A percentile compares a stretch with the other conserved stretches of the same genome.
These are phyloP conservation scores for Chaetorhynchus papuensis DNA, from an alignment of 2,113 vertebrate species.

Conservation along the genomic window DNA sequence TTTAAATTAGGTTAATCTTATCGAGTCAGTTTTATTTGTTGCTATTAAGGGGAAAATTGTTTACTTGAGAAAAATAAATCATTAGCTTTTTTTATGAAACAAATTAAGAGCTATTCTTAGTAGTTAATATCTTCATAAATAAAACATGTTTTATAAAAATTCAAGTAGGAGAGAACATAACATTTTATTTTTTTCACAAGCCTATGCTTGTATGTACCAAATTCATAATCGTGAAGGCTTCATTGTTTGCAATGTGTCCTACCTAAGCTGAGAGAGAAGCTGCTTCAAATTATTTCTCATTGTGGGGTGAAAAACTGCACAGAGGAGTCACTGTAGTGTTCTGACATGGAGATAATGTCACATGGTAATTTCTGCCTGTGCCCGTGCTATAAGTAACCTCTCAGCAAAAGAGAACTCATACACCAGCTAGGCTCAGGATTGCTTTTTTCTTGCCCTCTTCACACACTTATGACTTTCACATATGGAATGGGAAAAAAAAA, in stretches of 20 bases:
- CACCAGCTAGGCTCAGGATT: neutral
- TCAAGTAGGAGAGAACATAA: neutral
- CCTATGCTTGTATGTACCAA: neutral
- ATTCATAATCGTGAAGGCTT: neutral
- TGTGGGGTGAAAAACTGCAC: neutral
- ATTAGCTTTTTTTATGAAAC: neutral
- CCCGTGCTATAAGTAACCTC: neutral
- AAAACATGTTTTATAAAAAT: neutral
- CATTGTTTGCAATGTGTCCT: neutral
- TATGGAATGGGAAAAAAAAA: neutral
- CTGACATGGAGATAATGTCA: neutral
- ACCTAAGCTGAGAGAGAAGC: neutral
- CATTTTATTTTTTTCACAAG: neutral
- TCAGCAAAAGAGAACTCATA: neutral
- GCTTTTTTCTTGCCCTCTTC: neutral
- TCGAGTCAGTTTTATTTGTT: neutral
- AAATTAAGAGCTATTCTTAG: neutral
- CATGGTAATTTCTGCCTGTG: neutral
- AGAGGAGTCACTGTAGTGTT: neutral
- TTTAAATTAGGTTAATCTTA: neutral
- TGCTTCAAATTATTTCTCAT: neutral
- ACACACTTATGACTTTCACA: neutral
- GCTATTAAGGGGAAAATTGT: neutral
- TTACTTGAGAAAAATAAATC: neutral
- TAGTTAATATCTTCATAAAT: neutral